phyloP scores from a whole-genome alignment of 1,140 invertebrate genomes.

The Sinella curviseta region DNA sequence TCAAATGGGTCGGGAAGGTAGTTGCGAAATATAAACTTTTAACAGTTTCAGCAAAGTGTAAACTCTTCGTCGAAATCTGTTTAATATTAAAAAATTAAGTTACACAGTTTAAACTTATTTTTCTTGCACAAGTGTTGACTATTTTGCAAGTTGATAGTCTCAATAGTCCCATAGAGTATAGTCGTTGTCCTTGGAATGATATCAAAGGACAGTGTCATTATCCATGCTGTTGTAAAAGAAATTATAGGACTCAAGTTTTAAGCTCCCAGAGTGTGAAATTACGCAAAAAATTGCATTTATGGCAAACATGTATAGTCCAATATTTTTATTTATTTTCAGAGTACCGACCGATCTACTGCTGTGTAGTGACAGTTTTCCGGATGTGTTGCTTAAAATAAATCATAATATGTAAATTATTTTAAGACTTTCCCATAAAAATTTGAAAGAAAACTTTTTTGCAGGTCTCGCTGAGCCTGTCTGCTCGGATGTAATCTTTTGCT shows the following conservation, averaged over 20 bases:
- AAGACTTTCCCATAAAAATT: neutral
- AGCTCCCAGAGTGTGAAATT: neutral
- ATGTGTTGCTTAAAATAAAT: slow-evolving; percentile 9
- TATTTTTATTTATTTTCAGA: neutral
- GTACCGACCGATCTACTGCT: neutral
- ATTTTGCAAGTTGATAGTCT: neutral
- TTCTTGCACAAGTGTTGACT: neutral
- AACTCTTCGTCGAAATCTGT: neutral
- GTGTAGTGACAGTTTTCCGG: neutral
- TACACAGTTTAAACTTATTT: neutral
- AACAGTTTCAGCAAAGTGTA: neutral
- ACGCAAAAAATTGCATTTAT: neutral
- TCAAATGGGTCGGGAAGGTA: neutral
- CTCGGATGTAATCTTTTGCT: neutral
- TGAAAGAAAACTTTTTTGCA: neutral
- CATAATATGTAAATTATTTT: slow-evolving; percentile 27
- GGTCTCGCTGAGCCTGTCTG: neutral
- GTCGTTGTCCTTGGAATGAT: neutral
- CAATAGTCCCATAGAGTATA: neutral
- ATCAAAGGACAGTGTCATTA: neutral
- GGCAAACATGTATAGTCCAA: no score
- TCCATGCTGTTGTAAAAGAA: neutral
- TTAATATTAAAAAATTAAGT: neutral
- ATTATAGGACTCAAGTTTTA: no score
- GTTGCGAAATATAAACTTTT: neutral